Evolutionary conservation across 2,113 vertebrate genomes (phyloP).

Genomic region (Gavialis gangeticus): DNA sequence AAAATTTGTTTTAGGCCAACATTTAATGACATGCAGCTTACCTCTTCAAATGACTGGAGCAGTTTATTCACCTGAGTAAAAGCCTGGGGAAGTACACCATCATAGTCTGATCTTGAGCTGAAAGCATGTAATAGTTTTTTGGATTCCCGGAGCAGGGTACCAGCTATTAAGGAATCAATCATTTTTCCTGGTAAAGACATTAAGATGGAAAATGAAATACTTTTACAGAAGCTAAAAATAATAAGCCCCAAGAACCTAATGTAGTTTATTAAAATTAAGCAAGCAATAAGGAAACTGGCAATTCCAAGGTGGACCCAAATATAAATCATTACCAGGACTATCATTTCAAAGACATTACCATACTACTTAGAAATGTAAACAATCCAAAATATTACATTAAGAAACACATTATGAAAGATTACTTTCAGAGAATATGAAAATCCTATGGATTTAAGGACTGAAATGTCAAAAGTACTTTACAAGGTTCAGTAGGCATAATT

Average conservation of each 20-base stretch:
- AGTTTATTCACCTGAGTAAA: conserved; percentile 79
- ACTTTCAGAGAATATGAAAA: neutral
- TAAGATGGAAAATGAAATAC: neutral
- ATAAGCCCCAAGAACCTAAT: neutral
- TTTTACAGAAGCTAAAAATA: neutral
- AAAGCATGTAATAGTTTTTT: conserved; percentile 83
- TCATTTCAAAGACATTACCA: neutral
- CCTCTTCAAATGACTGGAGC: conserved; percentile 73
- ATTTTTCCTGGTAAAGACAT: conserved; percentile 71
- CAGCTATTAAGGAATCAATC: conserved; percentile 54
- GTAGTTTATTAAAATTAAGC: neutral
- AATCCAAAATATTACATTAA: neutral
- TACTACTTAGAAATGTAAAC: neutral
- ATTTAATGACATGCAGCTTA: conserved; percentile 52
- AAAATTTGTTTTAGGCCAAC: neutral
- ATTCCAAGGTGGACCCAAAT: neutral
- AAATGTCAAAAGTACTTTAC: neutral
- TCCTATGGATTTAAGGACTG: neutral
- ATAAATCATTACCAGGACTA: neutral
- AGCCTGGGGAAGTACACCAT: conserved; percentile 76
- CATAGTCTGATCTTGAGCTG: conserved; percentile 81
- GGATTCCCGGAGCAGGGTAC: conserved; percentile 77
- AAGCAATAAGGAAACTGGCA: neutral
- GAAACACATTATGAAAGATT: neutral
- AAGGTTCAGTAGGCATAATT: neutral